A percentile compares a stretch with the other conserved stretches of the same genome.
phyloP scores from a whole-genome alignment of 2,113 vertebrate species.

The Drymodes brunneopygia region DNA sequence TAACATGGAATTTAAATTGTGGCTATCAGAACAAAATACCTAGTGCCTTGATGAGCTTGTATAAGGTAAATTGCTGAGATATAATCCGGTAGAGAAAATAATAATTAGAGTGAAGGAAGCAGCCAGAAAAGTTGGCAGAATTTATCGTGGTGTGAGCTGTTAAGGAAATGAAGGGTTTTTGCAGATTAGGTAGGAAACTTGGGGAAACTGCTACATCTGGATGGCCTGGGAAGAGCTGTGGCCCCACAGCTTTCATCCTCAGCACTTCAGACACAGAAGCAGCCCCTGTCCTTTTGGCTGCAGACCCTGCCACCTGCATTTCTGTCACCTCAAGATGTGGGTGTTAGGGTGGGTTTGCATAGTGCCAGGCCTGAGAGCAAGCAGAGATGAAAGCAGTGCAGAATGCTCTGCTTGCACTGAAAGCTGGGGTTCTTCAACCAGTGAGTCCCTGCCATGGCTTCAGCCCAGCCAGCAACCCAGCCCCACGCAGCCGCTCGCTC shows the following conservation, averaged over 20 bases:
- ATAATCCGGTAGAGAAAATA: background rate
- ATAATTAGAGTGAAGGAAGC: background rate
- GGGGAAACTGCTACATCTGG: background rate
- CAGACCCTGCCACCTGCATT: background rate
- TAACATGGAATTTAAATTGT: background rate
- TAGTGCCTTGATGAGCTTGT: background rate
- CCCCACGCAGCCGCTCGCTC: rapidly evolving
- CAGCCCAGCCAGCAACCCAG: background rate
- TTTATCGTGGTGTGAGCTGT: background rate
- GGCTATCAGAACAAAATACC: background rate
- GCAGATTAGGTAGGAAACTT: background rate
- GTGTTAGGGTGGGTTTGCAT: background rate
- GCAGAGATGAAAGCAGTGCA: background rate
- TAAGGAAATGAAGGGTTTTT: background rate
- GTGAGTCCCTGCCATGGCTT: background rate
- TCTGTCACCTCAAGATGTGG: background rate
- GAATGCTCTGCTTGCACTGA: background rate
- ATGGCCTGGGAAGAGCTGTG: background rate
- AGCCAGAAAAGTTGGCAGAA: background rate
- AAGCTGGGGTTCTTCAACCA: background rate
- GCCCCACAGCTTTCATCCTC: background rate
- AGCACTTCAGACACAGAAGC: background rate
- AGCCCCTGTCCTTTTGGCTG: background rate
- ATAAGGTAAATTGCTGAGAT: background rate
- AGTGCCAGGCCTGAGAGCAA: background rate